Percentiles rank a stretch among this genome's conserved stretches.
phyloP scores from a whole-genome alignment of 1,140 invertebrate genomes.

The Catajapyx aquilonaris region DNA sequence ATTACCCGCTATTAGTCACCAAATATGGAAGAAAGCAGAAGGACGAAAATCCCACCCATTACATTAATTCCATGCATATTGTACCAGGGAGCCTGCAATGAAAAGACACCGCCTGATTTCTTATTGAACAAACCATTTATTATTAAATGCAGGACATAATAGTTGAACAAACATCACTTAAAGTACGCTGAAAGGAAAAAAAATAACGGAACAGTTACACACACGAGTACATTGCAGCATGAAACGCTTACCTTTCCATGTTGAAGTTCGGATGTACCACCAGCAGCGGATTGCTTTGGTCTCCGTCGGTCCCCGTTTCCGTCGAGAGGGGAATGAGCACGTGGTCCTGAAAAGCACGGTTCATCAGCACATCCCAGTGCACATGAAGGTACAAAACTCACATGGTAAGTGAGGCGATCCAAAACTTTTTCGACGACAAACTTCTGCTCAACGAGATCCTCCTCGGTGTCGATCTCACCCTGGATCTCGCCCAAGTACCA shows the following conservation, averaged over 20 bases:
- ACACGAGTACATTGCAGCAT: too few relatives aligned
- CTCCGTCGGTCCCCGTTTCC: constrained; percentile 31
- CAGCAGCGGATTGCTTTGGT: constrained; percentile 64
- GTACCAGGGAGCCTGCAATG: too few relatives aligned
- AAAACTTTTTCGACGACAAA: constrained; percentile 86
- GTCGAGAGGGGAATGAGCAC: constrained; percentile 72
- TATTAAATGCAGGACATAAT: too few relatives aligned
- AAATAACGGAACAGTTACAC: too few relatives aligned
- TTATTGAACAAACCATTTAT: too few relatives aligned
- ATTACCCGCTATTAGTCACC: too few relatives aligned
- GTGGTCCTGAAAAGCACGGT: constrained; percentile 46
- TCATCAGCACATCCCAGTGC: constrained; percentile 2
- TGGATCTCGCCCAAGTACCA: constrained; percentile 89
- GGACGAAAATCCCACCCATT: too few relatives aligned
- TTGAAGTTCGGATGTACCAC: constrained; percentile 94
- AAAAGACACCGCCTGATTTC: too few relatives aligned
- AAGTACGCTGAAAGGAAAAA: too few relatives aligned
- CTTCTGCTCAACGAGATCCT: constrained; percentile 75
- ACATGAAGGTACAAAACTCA: constrained; percentile 26
- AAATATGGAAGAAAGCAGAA: too few relatives aligned
- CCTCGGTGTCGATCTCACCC: constrained; percentile 71
- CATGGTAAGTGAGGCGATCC: constrained; percentile 74
- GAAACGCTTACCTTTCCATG: constrained; percentile 31
- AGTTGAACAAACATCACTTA: too few relatives aligned
- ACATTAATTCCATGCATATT: too few relatives aligned